Percentiles rank a stretch among this genome's conserved stretches.
These are phyloP conservation scores for Darevskia nairensis DNA, from an alignment of 2,797 vertebrate species.

Conservation along the genomic window DNA sequence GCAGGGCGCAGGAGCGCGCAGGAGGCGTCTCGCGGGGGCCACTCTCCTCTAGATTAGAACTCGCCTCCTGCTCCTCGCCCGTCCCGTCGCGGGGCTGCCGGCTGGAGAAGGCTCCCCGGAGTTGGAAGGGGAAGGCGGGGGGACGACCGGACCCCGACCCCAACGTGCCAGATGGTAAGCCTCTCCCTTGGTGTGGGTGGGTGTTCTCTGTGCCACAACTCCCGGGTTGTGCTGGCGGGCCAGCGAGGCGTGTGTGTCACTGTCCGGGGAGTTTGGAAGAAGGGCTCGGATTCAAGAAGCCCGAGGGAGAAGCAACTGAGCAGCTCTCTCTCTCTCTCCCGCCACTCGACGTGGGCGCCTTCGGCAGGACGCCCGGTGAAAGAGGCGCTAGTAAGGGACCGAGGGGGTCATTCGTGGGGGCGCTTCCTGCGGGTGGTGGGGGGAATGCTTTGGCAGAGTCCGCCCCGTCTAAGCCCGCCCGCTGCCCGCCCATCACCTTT, in stretches of 20 bases:
- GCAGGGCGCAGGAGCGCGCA: constrained; percentile 71
- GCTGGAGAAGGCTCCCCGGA: constrained; percentile 75
- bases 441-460: no score
- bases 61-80: constrained; percentile 67
- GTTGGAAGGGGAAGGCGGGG: constrained; percentile 66
- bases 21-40: constrained; percentile 69
- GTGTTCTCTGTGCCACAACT: not conserved
- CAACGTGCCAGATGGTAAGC: constrained; percentile 83
- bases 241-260: no score
- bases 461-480: no score
- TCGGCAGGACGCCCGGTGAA: no score
- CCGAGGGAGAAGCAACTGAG: not conserved
- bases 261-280: no score
- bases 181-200: not conserved
- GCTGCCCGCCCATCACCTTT: no score
- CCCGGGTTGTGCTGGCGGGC: no score
- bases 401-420: not conserved
- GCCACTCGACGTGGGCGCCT: no score
- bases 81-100: constrained; percentile 61
- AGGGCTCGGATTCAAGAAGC: not conserved
- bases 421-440: not conserved
- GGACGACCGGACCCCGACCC: constrained; percentile 56
- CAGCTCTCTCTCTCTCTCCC: not conserved
- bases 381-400: no score
- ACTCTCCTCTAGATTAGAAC: constrained; percentile 79